Evolutionary conservation across 2,797 vertebrate species (phyloP).

Genomic region (Molossus molossus): DNA sequence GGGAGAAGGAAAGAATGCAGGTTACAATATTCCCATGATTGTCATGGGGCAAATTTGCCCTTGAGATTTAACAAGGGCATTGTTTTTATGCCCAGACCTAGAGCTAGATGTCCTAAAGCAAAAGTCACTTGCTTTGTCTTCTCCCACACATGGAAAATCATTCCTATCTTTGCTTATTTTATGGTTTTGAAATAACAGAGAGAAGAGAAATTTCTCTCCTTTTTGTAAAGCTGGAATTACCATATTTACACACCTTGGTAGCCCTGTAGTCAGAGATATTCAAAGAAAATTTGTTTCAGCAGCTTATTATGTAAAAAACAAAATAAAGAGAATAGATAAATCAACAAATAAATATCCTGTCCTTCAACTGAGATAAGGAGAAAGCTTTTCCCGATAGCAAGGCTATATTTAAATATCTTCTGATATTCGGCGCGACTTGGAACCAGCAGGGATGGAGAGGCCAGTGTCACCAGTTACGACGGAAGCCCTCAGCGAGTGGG

Average conservation of each 20-base stretch:
- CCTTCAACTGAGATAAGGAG: not conserved
- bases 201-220: not conserved
- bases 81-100: slow-evolving; percentile 80
- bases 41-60: slow-evolving; percentile 80
- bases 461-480: not conserved
- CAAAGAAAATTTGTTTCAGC: slow-evolving; percentile 20
- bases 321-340: not conserved
- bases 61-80: slow-evolving; percentile 84
- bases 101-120: slow-evolving; percentile 78
- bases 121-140: slow-evolving; percentile 50
- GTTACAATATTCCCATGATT: slow-evolving; percentile 79
- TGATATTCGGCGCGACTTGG: not conserved
- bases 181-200: slow-evolving; percentile 28
- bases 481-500: not conserved
- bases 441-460: not conserved
- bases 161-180: slow-evolving; percentile 48
- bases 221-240: not conserved
- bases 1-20: slow-evolving; percentile 79
- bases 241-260: not conserved
- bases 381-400: not conserved
- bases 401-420: not conserved
- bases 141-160: slow-evolving; percentile 66
- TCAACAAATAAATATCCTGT: not conserved
- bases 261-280: not conserved
- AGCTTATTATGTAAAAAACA: not conserved